A percentile compares a stretch with the other conserved stretches of the same genome.
phyloP scores from a whole-genome alignment of 53 echinoderm and acorn worm species.

The Echinarachnius parma region DNA sequence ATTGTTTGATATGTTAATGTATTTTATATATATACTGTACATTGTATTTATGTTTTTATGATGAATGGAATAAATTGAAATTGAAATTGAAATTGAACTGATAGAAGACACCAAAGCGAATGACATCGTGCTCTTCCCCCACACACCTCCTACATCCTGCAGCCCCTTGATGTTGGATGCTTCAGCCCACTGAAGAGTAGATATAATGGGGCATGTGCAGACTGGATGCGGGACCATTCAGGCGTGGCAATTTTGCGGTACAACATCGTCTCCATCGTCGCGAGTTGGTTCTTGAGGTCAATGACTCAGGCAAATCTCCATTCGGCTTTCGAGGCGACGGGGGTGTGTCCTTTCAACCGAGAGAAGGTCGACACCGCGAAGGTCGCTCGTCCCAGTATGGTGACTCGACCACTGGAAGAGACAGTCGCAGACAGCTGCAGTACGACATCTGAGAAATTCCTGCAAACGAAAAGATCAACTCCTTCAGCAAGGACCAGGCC shows the following conservation, averaged over 20 bases:
- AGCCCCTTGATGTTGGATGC: slow-evolving; percentile 45
- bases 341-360: background rate
- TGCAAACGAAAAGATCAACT: background rate
- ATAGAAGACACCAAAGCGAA: slow-evolving; percentile 24
- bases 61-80: too few species aligned
- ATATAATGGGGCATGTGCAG: slow-evolving; percentile 8
- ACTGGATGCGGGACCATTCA: background rate
- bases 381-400: background rate
- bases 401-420: background rate
- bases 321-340: background rate
- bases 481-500: background rate
- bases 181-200: slow-evolving; percentile 5
- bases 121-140: slow-evolving; percentile 24
- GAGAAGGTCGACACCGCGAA: background rate
- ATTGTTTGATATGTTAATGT: too few species aligned
- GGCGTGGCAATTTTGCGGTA: background rate
- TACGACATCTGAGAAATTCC: background rate
- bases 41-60: too few species aligned
- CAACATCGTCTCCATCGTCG: background rate
- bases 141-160: slow-evolving; percentile 39
- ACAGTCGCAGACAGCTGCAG: too few species aligned
- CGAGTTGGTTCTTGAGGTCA: background rate
- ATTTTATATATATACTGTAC: too few species aligned
- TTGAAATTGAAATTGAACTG: too few species aligned
- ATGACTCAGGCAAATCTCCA: background rate